These are phyloP conservation scores for Sarcophaga variegata DNA, from an alignment of 2,888 invertebrate species.

Conservation along the genomic window DNA sequence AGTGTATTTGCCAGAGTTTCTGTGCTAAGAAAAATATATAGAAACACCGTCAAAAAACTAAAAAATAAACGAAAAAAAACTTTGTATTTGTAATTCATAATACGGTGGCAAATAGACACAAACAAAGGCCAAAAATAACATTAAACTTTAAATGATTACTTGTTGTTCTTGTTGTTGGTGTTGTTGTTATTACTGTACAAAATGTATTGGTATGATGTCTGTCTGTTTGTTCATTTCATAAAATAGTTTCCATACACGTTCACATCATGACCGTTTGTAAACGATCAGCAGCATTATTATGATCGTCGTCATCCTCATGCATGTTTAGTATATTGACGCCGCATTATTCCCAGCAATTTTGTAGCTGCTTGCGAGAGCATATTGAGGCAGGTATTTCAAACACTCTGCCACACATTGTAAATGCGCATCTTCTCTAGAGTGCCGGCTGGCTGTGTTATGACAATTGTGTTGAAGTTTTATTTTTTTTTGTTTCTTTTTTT, in stretches of 20 bases:
- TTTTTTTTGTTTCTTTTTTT: slow-evolving; percentile 39
- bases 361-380: not conserved
- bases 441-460: slow-evolving; percentile 38
- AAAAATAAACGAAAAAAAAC: not conserved
- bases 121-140: slow-evolving; percentile 67
- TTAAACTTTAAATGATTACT: slow-evolving; percentile 63
- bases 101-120: slow-evolving; percentile 66
- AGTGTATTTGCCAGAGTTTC: slow-evolving; percentile 12
- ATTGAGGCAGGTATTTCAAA: not conserved
- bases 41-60: not conserved
- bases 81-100: slow-evolving; percentile 36
- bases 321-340: not conserved
- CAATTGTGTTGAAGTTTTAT: slow-evolving; percentile 58
- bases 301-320: slow-evolving; percentile 29
- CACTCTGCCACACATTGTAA: too few species aligned
- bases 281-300: not conserved
- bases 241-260: slow-evolving; percentile 34
- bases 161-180: not conserved
- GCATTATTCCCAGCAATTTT: slow-evolving; percentile 45
- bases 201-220: not conserved
- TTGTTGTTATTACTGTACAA: slow-evolving; percentile 10
- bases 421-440: too few species aligned
- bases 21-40: too few species aligned
- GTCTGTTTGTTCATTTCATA: slow-evolving; percentile 2
- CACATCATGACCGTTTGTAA: not conserved